Base-by-base conservation (phyloP, 2,797 vertebrate genomes). In the Triplophysa yarkandensis region DNA sequence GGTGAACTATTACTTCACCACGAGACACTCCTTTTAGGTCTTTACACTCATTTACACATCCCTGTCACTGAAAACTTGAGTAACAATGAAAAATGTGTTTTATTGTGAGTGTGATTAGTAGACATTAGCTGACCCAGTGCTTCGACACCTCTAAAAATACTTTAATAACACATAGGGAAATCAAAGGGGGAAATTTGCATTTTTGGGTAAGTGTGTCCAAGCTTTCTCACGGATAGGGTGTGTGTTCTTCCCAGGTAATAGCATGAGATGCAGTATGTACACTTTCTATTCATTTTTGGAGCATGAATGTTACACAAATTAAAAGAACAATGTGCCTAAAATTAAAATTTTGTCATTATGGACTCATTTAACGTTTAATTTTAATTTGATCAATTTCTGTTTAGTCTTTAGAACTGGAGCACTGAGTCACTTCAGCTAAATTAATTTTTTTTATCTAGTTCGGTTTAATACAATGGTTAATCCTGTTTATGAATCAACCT, bases 91-190 rank as follows among this genome's bases (percentile, higher is more conserved):
- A 19, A 48, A 36, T 50, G 21, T 14, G 44, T 52, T 50, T 41
- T 41, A 52, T 30, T 72, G 70, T 62, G 16, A 63, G 23, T 52
- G 46, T 63, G 11, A 8, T 23, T 41, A 28, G 43, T 52, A 62
- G 58, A 52, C 23, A 52, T 63, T 63, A 63, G n/a, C 58, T 30
- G 8, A 54, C 54, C 34, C 36, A 43, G 46, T 41, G 27, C 17
- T 13, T 21, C 23, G 11, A 23, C 16, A 54, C 36, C 10, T 11
- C 4, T 62, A 52, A 71, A 71, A 39, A 41, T 39, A 27, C 57
- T 36, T 71, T 62, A 10, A 63, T 52, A 7, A 41, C 28, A 50
- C 19, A 50, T 46, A 70, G 10, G 32, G 6, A 71, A 71, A 63
- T 21, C 21, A 62, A 39, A 19, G 2, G 23, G 0, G 23, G 0